Evolutionary conservation across 2,888 invertebrate genomes (phyloP).

Genomic region (Tryphoninae sp.): DNA sequence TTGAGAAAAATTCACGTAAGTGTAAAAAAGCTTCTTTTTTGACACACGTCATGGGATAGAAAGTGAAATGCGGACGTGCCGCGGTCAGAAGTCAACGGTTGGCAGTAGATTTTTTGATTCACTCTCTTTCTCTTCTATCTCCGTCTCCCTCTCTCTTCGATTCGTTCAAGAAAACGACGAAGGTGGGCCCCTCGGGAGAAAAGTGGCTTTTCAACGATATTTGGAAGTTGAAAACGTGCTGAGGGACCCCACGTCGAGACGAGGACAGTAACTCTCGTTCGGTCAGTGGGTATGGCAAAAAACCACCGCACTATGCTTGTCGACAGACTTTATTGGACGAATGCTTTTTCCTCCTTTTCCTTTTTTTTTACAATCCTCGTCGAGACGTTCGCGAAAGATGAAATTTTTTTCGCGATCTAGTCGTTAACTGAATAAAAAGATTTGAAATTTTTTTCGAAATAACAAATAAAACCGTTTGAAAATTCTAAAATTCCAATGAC

Average conservation of each 20-base stretch:
- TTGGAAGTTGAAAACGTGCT: constrained; percentile 65
- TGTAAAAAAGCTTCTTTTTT: constrained; percentile 30
- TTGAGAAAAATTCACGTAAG: constrained; percentile 19
- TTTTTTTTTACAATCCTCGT: constrained; percentile 23
- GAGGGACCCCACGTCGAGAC: constrained; percentile 76
- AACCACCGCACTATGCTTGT: background rate
- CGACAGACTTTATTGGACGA: constrained; percentile 45
- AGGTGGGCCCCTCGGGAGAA: constrained; percentile 68
- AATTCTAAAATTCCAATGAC: too few species aligned
- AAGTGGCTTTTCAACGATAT: constrained; percentile 72
- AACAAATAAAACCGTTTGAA: background rate
- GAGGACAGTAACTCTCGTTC: constrained; percentile 35
- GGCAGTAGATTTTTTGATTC: constrained; percentile 66
- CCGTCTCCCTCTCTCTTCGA: constrained; percentile 32
- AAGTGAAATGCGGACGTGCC: constrained; percentile 49
- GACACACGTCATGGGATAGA: constrained; percentile 49
- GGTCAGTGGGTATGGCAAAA: constrained; percentile 50
- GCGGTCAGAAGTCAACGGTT: constrained; percentile 71
- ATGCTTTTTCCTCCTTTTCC: constrained; percentile 20
- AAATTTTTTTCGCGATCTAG: constrained; percentile 12
- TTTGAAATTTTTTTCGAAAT: background rate
- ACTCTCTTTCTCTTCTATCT: constrained; percentile 34
- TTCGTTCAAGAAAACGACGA: constrained; percentile 53
- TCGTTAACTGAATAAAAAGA: background rate
- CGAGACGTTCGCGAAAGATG: constrained; percentile 25